A percentile compares a stretch with the other conserved stretches of the same genome.
Evolutionary conservation across 2,113 vertebrate genomes (phyloP).

Genomic region (Ptilonorhynchus violaceus): DNA sequence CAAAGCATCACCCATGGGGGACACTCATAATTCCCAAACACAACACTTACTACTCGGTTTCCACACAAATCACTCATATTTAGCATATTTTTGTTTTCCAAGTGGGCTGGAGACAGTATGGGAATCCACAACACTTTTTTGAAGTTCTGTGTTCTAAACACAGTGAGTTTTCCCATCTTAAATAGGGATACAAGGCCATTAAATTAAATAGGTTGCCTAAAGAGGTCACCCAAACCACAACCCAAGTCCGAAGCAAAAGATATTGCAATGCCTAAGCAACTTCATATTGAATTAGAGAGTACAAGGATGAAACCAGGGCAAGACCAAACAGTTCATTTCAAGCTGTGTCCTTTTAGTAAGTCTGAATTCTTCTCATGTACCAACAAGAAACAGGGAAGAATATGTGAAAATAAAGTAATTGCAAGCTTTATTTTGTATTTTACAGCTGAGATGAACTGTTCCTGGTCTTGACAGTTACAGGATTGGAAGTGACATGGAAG

Average conservation of each 20-base stretch:
- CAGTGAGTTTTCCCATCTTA: not conserved
- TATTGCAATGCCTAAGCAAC: not conserved
- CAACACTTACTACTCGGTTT: not conserved
- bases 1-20: rapidly evolving
- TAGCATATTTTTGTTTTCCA: not conserved
- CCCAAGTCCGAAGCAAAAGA: not conserved
- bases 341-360: not conserved
- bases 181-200: not conserved
- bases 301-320: not conserved
- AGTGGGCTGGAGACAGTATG: not conserved
- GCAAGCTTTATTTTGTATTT: not conserved
- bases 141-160: not conserved
- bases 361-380: not conserved
- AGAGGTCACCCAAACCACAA: not conserved
- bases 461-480: not conserved
- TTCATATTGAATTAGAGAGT: not conserved
- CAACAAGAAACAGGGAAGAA: not conserved
- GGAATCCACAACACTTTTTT: not conserved
- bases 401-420: not conserved
- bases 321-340: not conserved
- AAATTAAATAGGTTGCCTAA: not conserved
- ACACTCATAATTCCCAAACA: not conserved
- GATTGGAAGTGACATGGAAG: constrained; percentile 38
- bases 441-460: not conserved
- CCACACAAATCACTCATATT: not conserved